Evolutionary conservation across 2,888 invertebrate genomes (phyloP), one percentile per base, ranked within the genome.

Genomic region (Agonopterix heracliana): DNA sequence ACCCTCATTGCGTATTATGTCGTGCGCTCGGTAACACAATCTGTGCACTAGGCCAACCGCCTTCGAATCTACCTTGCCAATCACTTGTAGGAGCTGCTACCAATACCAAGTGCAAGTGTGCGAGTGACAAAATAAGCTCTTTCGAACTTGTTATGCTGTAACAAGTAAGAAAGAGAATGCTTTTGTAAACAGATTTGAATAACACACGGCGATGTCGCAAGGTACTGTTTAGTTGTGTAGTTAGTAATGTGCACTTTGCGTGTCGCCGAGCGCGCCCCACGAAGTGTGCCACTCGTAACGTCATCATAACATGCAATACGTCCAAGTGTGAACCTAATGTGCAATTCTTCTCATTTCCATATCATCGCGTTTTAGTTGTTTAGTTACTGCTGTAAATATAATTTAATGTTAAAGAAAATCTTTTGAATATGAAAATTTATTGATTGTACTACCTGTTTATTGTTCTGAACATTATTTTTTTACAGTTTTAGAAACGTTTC

Each of bases 321-420:
- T 88, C 85, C 85, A 85, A 73, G 71, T 77, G 71, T 77, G 71
- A 83, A 83, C 73, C 72, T 74, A 64, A 78, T 85, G 87, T 88
- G 87, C 87, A 88, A 88, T 87, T 85, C 73, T 80, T 81, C 74
- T 85, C 75, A 81, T 86, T 86, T 86, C 81, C 84, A 83, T 86
- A 80, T 84, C 81, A 76, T 78, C 77, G 76, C 73, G 77, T 77
- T 81, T 81, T 84, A 85, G 76, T 82, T 80, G 63, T 80, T 86
- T 85, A 84, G 75, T 85, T 84, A 73, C 64, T 70, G 71, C 61
- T 86, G 87, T 87, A 87, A 85, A 87, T 87, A 87, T 86, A 78
- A 85, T 86, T 87, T 81, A 81, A 81, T 72, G 71, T 83, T 81
- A 78, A 66, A 64, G 58, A 63, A 68, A 59, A 66, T 63, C 67